phyloP scores from a whole-genome alignment of 2,797 vertebrate species.

The Anguilla pacifica region DNA sequence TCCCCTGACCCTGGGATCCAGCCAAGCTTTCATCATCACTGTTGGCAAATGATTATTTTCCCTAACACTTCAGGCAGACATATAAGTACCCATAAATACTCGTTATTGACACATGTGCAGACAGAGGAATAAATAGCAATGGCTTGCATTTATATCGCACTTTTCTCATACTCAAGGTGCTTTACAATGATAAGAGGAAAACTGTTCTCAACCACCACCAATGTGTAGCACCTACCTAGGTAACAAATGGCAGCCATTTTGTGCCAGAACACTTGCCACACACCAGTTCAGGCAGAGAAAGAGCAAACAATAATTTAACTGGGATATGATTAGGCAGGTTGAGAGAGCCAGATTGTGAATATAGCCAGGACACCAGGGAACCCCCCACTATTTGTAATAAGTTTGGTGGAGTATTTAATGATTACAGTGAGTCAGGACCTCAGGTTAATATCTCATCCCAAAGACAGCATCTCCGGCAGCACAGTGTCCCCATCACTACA shows the following conservation, averaged over 20 bases:
- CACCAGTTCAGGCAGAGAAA: background rate
- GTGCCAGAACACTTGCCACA: background rate
- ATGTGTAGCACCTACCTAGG: background rate
- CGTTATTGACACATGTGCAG: background rate
- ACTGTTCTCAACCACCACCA: no score
- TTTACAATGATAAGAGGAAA: no score
- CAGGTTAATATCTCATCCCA: background rate
- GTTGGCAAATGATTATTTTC: background rate
- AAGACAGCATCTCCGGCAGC: no score
- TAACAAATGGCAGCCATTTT: background rate
- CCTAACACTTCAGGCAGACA: conserved; percentile 21
- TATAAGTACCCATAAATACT: conserved; percentile 3
- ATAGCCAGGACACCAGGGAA: no score
- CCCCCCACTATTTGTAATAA: no score
- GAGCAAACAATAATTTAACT: background rate
- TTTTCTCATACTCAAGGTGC: no score
- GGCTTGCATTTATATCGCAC: no score
- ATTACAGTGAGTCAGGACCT: background rate
- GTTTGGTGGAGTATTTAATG: no score
- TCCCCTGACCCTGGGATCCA: conserved; percentile 8
- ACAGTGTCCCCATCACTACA: background rate
- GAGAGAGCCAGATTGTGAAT: no score
- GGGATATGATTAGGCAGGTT: no score
- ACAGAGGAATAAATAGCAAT: background rate
- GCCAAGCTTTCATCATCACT: background rate